Percentiles rank a stretch among this genome's conserved stretches.
phyloP scores from a whole-genome alignment of 2,888 invertebrate species.

The Volucella inanis region DNA sequence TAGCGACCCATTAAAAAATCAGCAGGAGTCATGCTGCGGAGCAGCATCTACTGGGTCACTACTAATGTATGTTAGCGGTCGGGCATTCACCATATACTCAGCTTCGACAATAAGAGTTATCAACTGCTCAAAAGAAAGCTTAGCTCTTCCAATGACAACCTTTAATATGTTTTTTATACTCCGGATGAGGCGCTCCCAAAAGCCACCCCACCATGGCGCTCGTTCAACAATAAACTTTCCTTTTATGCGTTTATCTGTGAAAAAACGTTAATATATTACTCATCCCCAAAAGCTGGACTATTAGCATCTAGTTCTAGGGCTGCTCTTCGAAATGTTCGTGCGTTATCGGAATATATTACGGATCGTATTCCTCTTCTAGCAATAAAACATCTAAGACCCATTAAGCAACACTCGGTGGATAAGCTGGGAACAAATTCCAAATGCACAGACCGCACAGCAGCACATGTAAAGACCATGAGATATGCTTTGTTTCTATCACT shows the following conservation, averaged over 20 bases:
- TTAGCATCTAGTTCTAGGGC: constrained; percentile 34
- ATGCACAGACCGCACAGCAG: constrained; percentile 24
- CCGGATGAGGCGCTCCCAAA: too few relatives aligned
- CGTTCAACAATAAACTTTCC: constrained; percentile 61
- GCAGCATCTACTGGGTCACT: too few relatives aligned
- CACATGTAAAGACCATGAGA: too few relatives aligned
- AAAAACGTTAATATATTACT: constrained; percentile 27
- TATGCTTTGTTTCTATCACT: too few relatives aligned
- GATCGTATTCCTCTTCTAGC: constrained; percentile 32
- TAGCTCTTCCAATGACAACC: too few relatives aligned
- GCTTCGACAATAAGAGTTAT: too few relatives aligned
- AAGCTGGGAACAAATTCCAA: constrained; percentile 7
- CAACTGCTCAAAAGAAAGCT: too few relatives aligned
- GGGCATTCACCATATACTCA: too few relatives aligned
- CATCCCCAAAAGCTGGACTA: constrained; percentile 7
- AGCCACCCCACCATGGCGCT: too few relatives aligned
- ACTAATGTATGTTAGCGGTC: too few relatives aligned
- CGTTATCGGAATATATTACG: constrained; percentile 41
- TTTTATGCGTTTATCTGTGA: constrained; percentile 30
- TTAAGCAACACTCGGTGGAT: constrained; percentile 22
- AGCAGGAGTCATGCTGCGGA: constrained; percentile 26
- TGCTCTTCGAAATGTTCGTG: constrained; percentile 41
- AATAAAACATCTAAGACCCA: constrained; percentile 42
- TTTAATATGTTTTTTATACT: too few relatives aligned
- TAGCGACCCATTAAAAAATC: constrained; percentile 12